These are phyloP conservation scores for Hermodice carunculata DNA, from an alignment of 2,888 invertebrate genomes.

Conservation along the genomic window DNA sequence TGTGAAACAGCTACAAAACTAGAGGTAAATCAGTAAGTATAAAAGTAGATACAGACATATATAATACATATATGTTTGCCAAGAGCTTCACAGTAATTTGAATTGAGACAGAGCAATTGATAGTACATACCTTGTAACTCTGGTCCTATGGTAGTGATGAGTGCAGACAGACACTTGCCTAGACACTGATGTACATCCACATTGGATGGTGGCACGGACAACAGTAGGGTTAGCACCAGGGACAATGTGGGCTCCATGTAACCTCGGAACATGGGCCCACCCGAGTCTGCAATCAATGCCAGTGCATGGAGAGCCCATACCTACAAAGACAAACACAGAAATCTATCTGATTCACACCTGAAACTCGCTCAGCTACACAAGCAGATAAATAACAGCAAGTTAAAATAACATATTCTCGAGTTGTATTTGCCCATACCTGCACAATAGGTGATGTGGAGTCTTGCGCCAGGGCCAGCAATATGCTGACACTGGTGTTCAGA, in stretches of 20 bases:
- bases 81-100: too few relatives aligned
- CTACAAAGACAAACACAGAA: constrained; percentile 67
- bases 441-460: constrained; percentile 93
- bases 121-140: constrained; percentile 87
- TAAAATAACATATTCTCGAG: neutral
- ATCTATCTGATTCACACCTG: neutral
- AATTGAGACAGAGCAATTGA: neutral
- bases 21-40: too few relatives aligned
- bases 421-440: too few relatives aligned
- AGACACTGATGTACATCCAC: constrained; percentile 93
- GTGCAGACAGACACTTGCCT: constrained; percentile 91
- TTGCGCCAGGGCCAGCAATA: constrained; percentile 92
- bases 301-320: constrained; percentile 98
- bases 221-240: constrained; percentile 87
- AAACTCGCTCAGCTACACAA: too few relatives aligned
- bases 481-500: constrained; percentile 93
- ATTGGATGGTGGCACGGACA: constrained; percentile 90
- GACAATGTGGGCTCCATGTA: constrained; percentile 96
- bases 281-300: constrained; percentile 95
- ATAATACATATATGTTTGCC: too few relatives aligned
- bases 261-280: constrained; percentile 98
- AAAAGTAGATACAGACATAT: too few relatives aligned
- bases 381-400: neutral
- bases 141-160: constrained; percentile 98
- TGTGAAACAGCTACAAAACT: too few relatives aligned